A percentile compares a stretch with the other conserved stretches of the same genome.
These are phyloP conservation scores for Sternarchorhynchus goeldii DNA, from an alignment of 2,797 vertebrate genomes.

Conservation along the genomic window DNA sequence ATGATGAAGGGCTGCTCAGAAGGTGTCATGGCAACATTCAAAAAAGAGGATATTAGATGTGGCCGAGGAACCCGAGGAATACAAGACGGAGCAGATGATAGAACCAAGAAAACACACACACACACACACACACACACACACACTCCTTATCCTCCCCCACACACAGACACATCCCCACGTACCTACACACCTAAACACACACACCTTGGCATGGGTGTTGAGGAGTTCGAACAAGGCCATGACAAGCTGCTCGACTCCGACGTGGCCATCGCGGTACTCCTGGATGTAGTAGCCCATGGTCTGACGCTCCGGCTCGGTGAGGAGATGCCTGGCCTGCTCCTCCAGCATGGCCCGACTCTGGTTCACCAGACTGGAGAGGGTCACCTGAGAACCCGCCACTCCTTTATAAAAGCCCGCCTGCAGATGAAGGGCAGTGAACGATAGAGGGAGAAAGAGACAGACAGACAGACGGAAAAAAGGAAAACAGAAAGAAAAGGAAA, in stretches of 20 bases:
- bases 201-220: slow-evolving; percentile 94
- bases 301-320: slow-evolving; percentile 84
- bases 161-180: not conserved
- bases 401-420: slow-evolving; percentile 91
- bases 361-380: slow-evolving; percentile 91
- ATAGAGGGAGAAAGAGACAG: not conserved
- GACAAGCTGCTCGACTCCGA: slow-evolving; percentile 87
- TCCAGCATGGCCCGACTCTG: slow-evolving; percentile 90
- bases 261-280: slow-evolving; percentile 86
- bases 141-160: not conserved
- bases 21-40: not conserved
- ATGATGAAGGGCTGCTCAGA: not conserved
- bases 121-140: not conserved
- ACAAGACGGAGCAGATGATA: not conserved
- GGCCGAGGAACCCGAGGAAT: not conserved
- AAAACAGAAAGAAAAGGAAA: not conserved
- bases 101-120: not conserved
- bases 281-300: slow-evolving; percentile 96
- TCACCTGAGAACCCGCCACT: slow-evolving; percentile 93
- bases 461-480: slow-evolving; percentile 32
- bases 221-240: slow-evolving; percentile 94
- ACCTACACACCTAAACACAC: not conserved
- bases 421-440: not conserved
- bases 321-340: slow-evolving; percentile 89
- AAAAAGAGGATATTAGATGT: too few species aligned